These are phyloP conservation scores for Aurelia sp. DNA, from an alignment of 30 jellyfish, hydroid and myxozoan species.

Conservation along the genomic window DNA sequence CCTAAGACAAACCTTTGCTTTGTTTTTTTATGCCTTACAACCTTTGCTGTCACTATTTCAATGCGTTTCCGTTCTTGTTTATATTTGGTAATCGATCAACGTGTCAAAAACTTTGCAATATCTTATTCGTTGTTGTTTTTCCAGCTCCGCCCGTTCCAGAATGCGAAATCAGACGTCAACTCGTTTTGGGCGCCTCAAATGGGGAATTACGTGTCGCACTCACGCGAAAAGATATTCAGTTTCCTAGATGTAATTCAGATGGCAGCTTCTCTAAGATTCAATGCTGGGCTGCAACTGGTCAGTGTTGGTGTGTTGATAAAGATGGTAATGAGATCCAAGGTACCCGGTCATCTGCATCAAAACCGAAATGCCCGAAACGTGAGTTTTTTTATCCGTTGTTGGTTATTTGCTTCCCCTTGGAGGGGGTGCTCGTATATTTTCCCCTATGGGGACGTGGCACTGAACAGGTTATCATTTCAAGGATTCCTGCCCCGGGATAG, in stretches of 20 bases:
- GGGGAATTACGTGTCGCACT: constrained; percentile 12
- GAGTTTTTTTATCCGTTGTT: constrained; percentile 1
- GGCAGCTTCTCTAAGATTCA: constrained; percentile 72
- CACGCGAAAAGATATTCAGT: constrained; percentile 17
- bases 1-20: too few relatives aligned
- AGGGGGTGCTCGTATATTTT: too few relatives aligned
- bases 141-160: constrained; percentile 56
- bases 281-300: constrained; percentile 63
- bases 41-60: too few relatives aligned
- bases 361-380: constrained; percentile 86
- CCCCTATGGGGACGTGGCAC: too few relatives aligned
- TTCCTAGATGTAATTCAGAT: constrained; percentile 63
- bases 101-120: too few relatives aligned
- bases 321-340: constrained; percentile 88
- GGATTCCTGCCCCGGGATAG: too few relatives aligned
- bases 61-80: too few relatives aligned
- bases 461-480: too few relatives aligned
- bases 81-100: too few relatives aligned
- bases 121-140: not conserved
- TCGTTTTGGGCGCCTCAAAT: constrained; percentile 9
- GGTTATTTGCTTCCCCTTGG: too few relatives aligned
- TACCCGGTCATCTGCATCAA: constrained; percentile 37
- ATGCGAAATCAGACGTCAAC: constrained; percentile 53
- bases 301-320: constrained; percentile 92
- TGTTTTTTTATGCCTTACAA: too few relatives aligned